These are phyloP conservation scores for Laticauda colubrina DNA, from an alignment of 2,113 vertebrate genomes.

Conservation along the genomic window DNA sequence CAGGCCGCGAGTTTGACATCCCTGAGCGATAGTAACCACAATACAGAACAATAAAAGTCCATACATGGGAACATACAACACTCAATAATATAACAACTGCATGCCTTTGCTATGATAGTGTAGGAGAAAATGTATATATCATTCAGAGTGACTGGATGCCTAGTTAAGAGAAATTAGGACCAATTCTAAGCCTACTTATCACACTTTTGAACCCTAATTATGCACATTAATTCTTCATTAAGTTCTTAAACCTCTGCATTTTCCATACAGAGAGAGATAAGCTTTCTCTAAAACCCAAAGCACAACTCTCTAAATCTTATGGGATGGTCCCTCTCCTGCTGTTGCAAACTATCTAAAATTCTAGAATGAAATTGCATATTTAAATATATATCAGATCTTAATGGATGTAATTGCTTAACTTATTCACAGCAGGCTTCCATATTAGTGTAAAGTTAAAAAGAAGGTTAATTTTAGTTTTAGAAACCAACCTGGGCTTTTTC, in stretches of 20 bases:
- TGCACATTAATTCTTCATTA: background rate
- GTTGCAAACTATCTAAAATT: background rate
- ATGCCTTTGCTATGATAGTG: background rate
- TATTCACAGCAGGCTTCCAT: constrained; percentile 1
- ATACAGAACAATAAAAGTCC: background rate
- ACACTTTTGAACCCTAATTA: background rate
- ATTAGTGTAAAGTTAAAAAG: background rate
- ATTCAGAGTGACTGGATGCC: background rate
- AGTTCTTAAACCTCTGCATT: background rate
- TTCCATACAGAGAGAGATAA: background rate
- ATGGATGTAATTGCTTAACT: background rate
- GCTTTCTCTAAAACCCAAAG: background rate
- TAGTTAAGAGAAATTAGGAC: background rate
- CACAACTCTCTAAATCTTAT: background rate
- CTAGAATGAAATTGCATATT: background rate
- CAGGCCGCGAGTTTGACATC: too few species aligned
- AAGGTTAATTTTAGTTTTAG: constrained; percentile 26
- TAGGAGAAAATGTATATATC: background rate
- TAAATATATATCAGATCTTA: background rate
- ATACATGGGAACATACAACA: background rate
- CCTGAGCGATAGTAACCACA: background rate
- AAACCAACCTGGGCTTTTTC: background rate
- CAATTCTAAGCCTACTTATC: background rate
- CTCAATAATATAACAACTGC: background rate
- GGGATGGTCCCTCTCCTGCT: background rate